A percentile compares a stretch with the other conserved stretches of the same genome.
phyloP scores from a whole-genome alignment of 2,797 vertebrate genomes.

The Scolopax rusticola region DNA sequence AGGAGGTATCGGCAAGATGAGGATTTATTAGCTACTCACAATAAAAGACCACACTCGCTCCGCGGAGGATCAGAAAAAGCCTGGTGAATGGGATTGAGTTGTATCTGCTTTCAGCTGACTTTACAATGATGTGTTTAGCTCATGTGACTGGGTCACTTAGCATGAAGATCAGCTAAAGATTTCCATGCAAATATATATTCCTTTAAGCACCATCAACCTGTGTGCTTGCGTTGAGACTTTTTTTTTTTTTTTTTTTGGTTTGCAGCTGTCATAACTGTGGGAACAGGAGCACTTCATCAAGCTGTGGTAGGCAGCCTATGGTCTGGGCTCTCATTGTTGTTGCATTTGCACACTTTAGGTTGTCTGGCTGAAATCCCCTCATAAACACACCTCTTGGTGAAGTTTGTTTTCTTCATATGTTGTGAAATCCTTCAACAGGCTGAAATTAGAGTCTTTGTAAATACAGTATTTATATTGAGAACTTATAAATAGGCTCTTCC shows the following conservation, averaged over 20 bases:
- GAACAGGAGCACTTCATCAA: conserved; percentile 33
- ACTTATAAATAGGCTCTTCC: conserved; percentile 20
- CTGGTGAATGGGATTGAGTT: conserved; percentile 72
- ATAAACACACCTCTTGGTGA: conserved; percentile 11
- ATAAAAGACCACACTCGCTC: conserved; percentile 70
- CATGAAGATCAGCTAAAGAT: conserved; percentile 68
- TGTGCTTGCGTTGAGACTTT: conserved; percentile 13
- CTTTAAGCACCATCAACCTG: conserved; percentile 42
- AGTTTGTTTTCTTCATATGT: conserved; percentile 16
- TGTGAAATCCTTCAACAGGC: background rate
- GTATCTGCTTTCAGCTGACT: conserved; percentile 70
- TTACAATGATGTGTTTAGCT: conserved; percentile 61
- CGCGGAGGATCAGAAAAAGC: conserved; percentile 66
- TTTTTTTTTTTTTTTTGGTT: conserved; percentile 50
- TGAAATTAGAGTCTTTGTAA: background rate
- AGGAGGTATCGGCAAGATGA: conserved; percentile 65
- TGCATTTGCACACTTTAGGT: conserved; percentile 28
- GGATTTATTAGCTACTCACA: conserved; percentile 75
- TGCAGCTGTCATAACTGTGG: conserved; percentile 66
- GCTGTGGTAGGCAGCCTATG: conserved; percentile 14
- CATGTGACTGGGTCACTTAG: conserved; percentile 54
- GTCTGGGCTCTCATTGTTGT: conserved; percentile 1
- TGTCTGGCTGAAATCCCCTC: conserved; percentile 48
- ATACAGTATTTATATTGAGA: background rate
- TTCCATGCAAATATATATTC: conserved; percentile 63